Conservation (phyloP, 2,113 vertebrate species). For the Anolis carolinensis region DNA sequence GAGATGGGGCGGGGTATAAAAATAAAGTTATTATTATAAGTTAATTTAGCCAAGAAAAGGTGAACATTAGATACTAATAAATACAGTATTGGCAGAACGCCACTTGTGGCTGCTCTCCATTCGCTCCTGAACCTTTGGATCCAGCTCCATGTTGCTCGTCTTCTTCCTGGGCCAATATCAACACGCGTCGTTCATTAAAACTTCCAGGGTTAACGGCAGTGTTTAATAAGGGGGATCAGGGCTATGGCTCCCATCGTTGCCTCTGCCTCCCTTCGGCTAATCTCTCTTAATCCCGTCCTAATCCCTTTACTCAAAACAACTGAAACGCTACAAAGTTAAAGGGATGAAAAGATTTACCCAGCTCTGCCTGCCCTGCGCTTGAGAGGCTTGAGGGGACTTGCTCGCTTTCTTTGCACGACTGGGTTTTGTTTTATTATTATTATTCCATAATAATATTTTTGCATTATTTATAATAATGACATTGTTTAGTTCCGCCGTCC, state of each 20-base stretch:
- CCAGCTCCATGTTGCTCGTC: too few species aligned
- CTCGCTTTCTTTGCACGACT: neutral
- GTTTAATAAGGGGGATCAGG: neutral
- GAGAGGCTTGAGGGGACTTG: too few species aligned
- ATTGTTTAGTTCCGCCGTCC: neutral
- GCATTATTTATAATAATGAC: neutral
- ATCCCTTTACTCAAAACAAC: constrained; percentile 65
- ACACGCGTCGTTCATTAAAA: neutral
- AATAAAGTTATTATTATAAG: too few species aligned
- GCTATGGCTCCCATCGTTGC: neutral
- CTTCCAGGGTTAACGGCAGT: neutral
- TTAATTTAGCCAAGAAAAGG: too few species aligned
- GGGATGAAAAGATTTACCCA: neutral
- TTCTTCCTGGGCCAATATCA: neutral
- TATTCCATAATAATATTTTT: too few species aligned
- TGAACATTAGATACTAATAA: too few species aligned
- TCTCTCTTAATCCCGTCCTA: constrained; percentile 52
- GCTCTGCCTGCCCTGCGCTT: neutral
- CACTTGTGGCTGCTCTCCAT: neutral
- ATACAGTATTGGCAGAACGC: too few species aligned
- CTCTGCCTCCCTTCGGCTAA: constrained; percentile 45
- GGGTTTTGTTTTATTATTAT: too few species aligned
- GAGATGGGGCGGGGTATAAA: too few species aligned
- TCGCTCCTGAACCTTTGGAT: neutral
- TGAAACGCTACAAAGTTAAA: constrained; percentile 55